Evolutionary conservation across 1,140 invertebrate species (phyloP).

Genomic region (Trichogramma pretiosum): DNA sequence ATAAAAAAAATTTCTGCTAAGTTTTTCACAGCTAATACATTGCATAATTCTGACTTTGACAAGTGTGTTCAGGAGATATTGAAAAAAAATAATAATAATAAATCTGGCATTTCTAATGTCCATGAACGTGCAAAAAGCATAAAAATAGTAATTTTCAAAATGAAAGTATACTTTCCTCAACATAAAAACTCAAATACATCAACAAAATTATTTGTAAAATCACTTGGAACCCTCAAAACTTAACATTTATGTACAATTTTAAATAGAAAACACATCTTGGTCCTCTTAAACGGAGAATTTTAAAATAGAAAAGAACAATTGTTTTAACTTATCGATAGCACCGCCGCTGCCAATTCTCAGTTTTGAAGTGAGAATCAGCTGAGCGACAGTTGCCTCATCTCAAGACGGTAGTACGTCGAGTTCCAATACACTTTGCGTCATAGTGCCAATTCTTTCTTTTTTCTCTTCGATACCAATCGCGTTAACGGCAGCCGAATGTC

Average conservation of each 20-base stretch:
- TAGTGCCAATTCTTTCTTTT: constrained; percentile 8
- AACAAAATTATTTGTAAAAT: neutral
- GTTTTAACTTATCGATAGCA: too few species aligned
- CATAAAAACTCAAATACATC: constrained; percentile 11
- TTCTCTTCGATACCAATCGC: constrained; percentile 20
- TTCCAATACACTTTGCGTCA: constrained; percentile 35
- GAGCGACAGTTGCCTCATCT: constrained; percentile 18
- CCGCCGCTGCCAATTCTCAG: neutral
- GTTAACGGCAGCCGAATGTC: constrained; percentile 23
- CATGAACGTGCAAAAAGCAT: neutral
- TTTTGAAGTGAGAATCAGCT: neutral
- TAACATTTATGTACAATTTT: neutral
- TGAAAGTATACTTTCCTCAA: constrained; percentile 9
- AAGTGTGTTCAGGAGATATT: neutral
- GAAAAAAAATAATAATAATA: neutral
- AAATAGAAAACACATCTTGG: constrained; percentile 2
- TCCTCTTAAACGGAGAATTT: neutral
- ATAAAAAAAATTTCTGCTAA: too few species aligned
- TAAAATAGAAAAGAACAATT: constrained; percentile 9
- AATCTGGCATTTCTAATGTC: neutral
- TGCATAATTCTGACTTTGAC: neutral
- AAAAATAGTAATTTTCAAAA: constrained; percentile 1
- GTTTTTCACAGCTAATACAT: too few species aligned
- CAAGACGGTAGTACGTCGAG: constrained; percentile 41
- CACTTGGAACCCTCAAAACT: neutral